Conservation (phyloP, 2,888 invertebrate genomes). For the Stratiomys singularior region DNA sequence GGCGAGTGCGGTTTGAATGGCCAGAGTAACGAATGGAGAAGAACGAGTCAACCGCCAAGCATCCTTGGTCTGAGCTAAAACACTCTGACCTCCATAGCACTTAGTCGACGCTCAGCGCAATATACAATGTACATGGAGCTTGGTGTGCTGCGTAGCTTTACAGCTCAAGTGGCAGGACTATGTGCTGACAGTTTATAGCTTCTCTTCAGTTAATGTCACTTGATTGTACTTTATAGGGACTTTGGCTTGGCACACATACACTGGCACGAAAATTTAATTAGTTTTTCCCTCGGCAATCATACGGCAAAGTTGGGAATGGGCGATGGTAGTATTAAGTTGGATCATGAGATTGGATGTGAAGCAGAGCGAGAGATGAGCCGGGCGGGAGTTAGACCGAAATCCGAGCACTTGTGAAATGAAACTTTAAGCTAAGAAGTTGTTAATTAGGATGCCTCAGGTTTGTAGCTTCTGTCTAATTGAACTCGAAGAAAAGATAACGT, state of each 20-base stretch:
- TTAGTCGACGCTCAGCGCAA: not conserved
- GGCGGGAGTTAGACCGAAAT: not conserved
- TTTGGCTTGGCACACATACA: slow-evolving; percentile 28
- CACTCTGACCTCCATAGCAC: not conserved
- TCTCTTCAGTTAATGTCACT: slow-evolving; percentile 40
- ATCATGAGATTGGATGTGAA: not conserved
- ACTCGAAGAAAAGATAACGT: not conserved
- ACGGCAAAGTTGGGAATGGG: not conserved
- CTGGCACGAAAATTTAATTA: slow-evolving; percentile 40
- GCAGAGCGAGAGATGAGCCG: not conserved
- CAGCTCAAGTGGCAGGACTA: slow-evolving; percentile 14
- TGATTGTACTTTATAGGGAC: slow-evolving; percentile 40
- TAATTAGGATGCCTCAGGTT: slow-evolving; percentile 29
- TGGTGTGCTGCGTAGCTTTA: slow-evolving; percentile 35
- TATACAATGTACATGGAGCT: not conserved
- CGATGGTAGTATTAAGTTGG: not conserved
- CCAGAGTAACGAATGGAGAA: not conserved
- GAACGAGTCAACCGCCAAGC: not conserved
- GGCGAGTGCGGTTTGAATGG: not conserved
- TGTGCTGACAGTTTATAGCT: slow-evolving; percentile 32
- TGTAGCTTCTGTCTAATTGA: slow-evolving; percentile 27
- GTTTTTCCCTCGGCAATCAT: slow-evolving; percentile 31
- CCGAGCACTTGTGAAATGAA: not conserved
- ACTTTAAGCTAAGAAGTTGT: slow-evolving; percentile 14
- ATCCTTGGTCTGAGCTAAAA: slow-evolving; percentile 20